Base-by-base conservation (phyloP, 2,113 vertebrate species). In the Herpailurus yagouaroundi region DNA sequence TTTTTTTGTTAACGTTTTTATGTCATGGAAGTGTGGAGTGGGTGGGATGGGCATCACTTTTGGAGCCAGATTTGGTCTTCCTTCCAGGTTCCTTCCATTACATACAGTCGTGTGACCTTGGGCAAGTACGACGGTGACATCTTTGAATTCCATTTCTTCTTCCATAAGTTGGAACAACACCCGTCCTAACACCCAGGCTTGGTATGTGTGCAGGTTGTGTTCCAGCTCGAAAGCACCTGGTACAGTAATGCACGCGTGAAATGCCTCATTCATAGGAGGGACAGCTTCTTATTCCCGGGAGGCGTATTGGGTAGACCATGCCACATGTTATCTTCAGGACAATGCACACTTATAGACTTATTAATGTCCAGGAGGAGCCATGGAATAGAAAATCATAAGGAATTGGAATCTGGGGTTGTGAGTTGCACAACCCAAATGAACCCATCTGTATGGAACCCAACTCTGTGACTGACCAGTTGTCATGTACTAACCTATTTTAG, bases 91-190 rank as follows among this genome's bases (percentile, higher is more conserved):
- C 9, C 3, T 14, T 9, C 9, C 3, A 3, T 83, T n/a, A 63
- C 63, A 50, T 79, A 45, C 25, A 41, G 7, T 50, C n/a, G 41
- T 16, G 27, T 64, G n/a, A 23, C 25, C 36, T 38, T 69, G 76
- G 38, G 25, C 19, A 31, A 10, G 48, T 52, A 19, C 16, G n/a
- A n/a, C 1, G 0, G 2, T 63, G n/a, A 50, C 14, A 15, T n/a
- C 27, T 79, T 38, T 36, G 79, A 80, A 73, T 55, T 92, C 31
- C 16, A 0, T 76, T 25, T 90, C 41, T 64, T 91, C 38, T 31
- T 91, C 33, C 15, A 0, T 33, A 31, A 25, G 23, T 71, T 64
- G 57, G 36, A 50, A 23, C 60, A 81, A 19, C 7, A 3, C 27
- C 16, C 21, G 4, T 14, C 23, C 16, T 73, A 29, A 36, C 9